Base-by-base conservation (phyloP, 1,140 invertebrate genomes). In the Eueides isabella region DNA sequence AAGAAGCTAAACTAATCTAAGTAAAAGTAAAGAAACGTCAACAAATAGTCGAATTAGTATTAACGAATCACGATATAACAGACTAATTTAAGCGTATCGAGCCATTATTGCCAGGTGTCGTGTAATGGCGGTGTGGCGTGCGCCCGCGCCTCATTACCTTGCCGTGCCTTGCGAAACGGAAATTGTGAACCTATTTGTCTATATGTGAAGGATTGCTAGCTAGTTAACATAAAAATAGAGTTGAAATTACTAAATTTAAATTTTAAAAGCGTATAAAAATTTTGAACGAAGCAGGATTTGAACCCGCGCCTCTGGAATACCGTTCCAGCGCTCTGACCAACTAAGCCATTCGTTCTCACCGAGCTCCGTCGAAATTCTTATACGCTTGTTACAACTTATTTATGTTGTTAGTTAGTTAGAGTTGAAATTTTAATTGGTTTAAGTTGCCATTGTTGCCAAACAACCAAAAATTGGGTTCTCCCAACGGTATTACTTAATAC, bases 71-170 rank as follows among this genome's bases (percentile, higher is more conserved):
- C 64, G 48, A 67, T 75, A 71, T 35, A 55, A 26, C 19, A 55
- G 26, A 55, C 63, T 67, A 75, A 75, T 71, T 68, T 44, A 31
- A 74, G 61, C 61, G 72, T 69, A 69, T 65, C 67, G 41, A n/a
- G 30, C 74, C 71, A 76, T 79, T 79, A 79, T 23, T 2, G 44
- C 74, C 71, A 76, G 74, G 77, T 78, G 76, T 64, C 72, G 33
- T 63, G 74, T 79, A 79, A 79, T 76, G 71, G 71, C 64, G 19
- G 48, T 23, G 69, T 75, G 35, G 69, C 77, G 71, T 78, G 77
- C 77, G 77, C 77, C 30, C 61, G 77, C 77, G 74, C 74, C 67
- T 76, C 77, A 71, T 76, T 76, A 79, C 44, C 72, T 63, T 19
- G n/a, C 16, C n/a, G 30, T 67, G 68, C n/a, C 61, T 55, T 55